Percentiles rank a stretch among this genome's conserved stretches.
These are phyloP conservation scores for Saguinus midas DNA, from an alignment of 2,113 vertebrate species.

Conservation along the genomic window DNA sequence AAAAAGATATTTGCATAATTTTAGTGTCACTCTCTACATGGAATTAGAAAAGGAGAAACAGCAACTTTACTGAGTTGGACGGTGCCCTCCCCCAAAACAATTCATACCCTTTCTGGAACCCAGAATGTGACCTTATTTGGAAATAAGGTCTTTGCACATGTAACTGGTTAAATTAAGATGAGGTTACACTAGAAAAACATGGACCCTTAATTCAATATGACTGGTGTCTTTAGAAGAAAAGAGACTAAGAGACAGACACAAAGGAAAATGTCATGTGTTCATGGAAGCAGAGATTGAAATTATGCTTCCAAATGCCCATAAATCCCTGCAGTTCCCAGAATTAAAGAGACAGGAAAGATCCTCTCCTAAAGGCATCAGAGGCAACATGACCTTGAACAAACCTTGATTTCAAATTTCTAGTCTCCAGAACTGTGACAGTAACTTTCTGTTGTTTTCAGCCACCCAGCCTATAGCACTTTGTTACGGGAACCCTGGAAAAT, in stretches of 20 bases:
- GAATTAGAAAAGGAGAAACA: neutral
- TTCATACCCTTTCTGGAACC: neutral
- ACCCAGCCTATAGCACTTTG: neutral
- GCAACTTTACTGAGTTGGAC: neutral
- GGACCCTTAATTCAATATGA: neutral
- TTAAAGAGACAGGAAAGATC: neutral
- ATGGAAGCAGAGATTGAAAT: neutral
- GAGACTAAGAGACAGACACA: neutral
- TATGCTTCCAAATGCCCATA: neutral
- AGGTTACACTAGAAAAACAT: neutral
- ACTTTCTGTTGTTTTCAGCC: neutral
- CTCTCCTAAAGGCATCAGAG: neutral
- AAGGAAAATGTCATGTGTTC: no score
- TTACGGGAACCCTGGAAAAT: neutral
- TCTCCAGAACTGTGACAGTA: neutral
- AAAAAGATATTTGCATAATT: neutral
- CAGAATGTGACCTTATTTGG: neutral
- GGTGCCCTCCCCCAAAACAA: neutral
- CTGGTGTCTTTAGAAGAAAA: neutral
- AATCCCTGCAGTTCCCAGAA: neutral
- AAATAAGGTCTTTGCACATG: neutral
- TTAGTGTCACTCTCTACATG: neutral
- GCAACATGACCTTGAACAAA: neutral
- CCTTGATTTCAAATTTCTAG: neutral
- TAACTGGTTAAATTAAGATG: neutral